Evolutionary conservation across 1,140 invertebrate genomes (phyloP), one percentile per base, ranked within the genome.

Genomic region (Oncopodura yosiiana): DNA sequence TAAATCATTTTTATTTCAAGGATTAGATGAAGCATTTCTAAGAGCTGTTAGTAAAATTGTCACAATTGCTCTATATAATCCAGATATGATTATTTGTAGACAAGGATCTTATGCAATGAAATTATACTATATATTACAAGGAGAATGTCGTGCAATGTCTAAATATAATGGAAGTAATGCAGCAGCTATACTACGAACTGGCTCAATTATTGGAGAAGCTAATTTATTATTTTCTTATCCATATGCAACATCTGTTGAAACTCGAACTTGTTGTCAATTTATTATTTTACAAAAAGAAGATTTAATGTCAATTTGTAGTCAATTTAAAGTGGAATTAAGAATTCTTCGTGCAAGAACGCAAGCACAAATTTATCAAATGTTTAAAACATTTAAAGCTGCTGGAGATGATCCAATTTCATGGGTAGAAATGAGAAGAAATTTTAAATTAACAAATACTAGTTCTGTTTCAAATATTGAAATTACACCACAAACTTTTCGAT

Each of bases 121-220:
- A 34, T 53, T 61, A 49, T 58, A 32, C 39, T 64, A 64, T 50
- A 58, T 64, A 37, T 41, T 64, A 9, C 62, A 64, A 43, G 62
- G 62, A 37, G 58, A 64, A 37, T 57, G 52, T 11, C 29, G 36
- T 3, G 58, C 42, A 0, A 56, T 49, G 39, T 53, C 61, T 3
- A 60, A 56, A 32, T 43, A 57, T 19, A 48, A 57, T 19, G 39
- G 19, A 9, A 30, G 39, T 16, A 48, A 51, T 8, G 26, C 36
- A 32, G 58, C 61, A 6, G 57, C 39, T 2, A 43, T 63, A 24
- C 32, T 60, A 1, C 24, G 61, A 14, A 50, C 61, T 8, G 61
- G 61, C 3, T 54, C 41, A n/a, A 46, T 63, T 18, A 53, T 63
- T 30, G 56, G 62, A 32, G 62, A 64, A 54, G 46, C 41, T 2